These are phyloP conservation scores for Spermophilus dauricus DNA, from an alignment of 2,113 vertebrate species.

Conservation along the genomic window DNA sequence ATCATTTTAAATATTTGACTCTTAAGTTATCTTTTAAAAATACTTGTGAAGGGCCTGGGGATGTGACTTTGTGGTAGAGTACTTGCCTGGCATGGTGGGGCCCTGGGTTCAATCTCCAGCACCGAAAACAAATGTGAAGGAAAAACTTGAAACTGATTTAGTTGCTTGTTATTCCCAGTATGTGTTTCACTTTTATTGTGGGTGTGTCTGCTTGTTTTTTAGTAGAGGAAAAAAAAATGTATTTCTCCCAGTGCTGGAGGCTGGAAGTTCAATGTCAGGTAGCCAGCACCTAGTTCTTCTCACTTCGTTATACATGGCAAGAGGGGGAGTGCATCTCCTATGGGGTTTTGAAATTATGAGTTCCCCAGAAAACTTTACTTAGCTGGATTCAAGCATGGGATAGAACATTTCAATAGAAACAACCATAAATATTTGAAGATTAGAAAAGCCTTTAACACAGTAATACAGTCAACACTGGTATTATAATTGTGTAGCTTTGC, in stretches of 20 bases:
- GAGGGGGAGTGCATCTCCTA: too few relatives aligned
- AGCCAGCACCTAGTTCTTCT: neutral
- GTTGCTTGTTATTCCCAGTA: neutral
- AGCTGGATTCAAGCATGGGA: neutral
- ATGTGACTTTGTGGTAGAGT: too few relatives aligned
- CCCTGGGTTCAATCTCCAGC: too few relatives aligned
- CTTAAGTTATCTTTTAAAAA: neutral
- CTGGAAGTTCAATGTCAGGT: neutral
- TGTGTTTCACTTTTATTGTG: neutral
- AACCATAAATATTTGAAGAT: neutral
- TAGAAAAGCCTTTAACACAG: neutral
- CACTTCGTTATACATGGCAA: neutral
- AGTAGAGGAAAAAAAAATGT: neutral
- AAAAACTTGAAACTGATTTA: neutral
- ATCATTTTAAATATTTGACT: too few relatives aligned
- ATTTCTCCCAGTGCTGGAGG: neutral
- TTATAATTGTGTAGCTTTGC: constrained; percentile 42
- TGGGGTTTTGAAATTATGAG: constrained; percentile 4
- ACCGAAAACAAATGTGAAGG: neutral
- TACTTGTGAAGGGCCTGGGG: neutral
- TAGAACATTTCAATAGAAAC: neutral
- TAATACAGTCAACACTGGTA: neutral
- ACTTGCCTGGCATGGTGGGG: too few relatives aligned
- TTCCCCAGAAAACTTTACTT: neutral
- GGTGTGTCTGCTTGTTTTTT: neutral